These are phyloP conservation scores for Temnothorax rugatulus DNA, from an alignment of 2,888 invertebrate genomes.

Conservation along the genomic window DNA sequence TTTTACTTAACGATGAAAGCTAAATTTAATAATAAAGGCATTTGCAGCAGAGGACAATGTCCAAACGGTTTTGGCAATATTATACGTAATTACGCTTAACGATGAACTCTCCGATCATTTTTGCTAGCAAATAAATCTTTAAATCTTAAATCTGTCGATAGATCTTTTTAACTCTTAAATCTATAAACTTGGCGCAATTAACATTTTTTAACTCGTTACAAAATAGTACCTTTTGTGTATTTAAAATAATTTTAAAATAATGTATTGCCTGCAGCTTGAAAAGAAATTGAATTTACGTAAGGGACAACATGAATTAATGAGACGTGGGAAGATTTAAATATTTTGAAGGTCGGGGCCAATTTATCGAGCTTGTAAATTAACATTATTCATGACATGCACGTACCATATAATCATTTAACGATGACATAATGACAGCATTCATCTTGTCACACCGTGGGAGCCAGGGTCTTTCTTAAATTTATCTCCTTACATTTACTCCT, in stretches of 20 bases:
- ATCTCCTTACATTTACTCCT: neutral
- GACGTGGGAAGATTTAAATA: conserved; percentile 9
- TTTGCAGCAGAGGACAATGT: neutral
- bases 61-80: neutral
- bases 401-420: conserved; percentile 12
- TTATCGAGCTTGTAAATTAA: conserved; percentile 10
- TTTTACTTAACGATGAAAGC: conserved; percentile 27
- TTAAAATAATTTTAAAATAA: neutral
- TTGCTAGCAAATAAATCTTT: neutral
- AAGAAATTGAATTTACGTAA: neutral
- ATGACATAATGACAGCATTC: neutral
- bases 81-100: neutral
- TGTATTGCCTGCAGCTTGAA: neutral
- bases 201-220: neutral
- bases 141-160: neutral
- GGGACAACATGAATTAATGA: conserved; percentile 6
- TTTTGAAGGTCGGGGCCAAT: conserved; percentile 13
- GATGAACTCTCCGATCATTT: neutral
- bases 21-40: conserved; percentile 30
- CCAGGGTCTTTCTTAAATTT: conserved; percentile 10
- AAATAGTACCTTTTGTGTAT: neutral
- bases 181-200: neutral
- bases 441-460: neutral
- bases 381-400: conserved; percentile 14
- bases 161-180: neutral